Percentiles rank a stretch among this genome's conserved stretches.
phyloP scores from a whole-genome alignment of 2,113 vertebrate species.

The Gallinago media region DNA sequence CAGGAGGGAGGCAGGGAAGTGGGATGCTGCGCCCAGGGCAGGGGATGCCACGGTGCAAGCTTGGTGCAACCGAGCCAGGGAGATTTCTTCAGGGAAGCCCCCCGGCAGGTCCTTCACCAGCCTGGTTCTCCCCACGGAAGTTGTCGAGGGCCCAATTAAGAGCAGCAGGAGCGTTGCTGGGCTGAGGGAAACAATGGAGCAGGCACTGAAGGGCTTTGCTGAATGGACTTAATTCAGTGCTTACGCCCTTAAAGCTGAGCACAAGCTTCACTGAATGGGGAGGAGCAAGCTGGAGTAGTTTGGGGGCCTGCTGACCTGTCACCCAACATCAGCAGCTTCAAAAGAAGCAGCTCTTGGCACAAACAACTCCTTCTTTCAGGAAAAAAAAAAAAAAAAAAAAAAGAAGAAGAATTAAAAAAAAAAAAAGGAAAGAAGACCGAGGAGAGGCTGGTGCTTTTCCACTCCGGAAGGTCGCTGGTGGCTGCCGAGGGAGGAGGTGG shows the following conservation, averaged over 20 bases:
- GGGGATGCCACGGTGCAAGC: not conserved
- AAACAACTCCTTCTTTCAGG: conserved; percentile 30
- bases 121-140: not conserved
- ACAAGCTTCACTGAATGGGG: not conserved
- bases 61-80: accelerated
- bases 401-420: not conserved
- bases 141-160: not conserved
- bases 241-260: not conserved
- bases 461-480: not conserved
- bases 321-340: conserved; percentile 35
- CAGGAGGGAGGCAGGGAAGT: accelerated
- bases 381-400: not conserved
- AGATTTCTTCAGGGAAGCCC: not conserved
- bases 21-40: not conserved
- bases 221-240: not conserved
- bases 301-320: conserved; percentile 29
- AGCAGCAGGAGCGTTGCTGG: not conserved
- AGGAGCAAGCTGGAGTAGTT: not conserved
- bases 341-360: conserved; percentile 24
- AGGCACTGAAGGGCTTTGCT: not conserved
- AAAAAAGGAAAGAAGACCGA: not conserved
- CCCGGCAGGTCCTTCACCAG: not conserved
- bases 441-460: conserved; percentile 3
- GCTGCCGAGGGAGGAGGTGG: not conserved
- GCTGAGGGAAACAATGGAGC: not conserved